phyloP scores from a whole-genome alignment of 2,888 invertebrate species.

The Harpagoxenus sublaevis region DNA sequence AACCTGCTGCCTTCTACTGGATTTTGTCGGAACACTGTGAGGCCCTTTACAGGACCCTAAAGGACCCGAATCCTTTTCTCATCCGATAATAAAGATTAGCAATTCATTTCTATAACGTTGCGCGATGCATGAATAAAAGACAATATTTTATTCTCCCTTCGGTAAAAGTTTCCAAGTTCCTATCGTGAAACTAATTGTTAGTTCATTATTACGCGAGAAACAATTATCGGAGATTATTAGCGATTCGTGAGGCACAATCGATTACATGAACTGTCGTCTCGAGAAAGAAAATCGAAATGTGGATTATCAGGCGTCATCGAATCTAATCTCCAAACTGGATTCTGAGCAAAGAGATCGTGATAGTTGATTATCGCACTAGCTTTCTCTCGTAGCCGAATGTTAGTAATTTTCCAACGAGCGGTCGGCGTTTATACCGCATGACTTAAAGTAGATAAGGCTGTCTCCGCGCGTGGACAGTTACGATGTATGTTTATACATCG shows the following conservation, averaged over 20 bases:
- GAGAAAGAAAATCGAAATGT: conserved; percentile 3
- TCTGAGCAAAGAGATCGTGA: conserved; percentile 19
- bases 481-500: conserved; percentile 22
- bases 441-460: conserved; percentile 34
- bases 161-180: neutral
- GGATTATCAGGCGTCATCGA: conserved; percentile 43
- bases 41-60: conserved; percentile 53
- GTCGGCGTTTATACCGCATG: conserved; percentile 2
- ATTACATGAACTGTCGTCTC: neutral
- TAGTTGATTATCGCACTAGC: conserved; percentile 56
- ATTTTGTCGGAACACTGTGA: conserved; percentile 69
- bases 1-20: conserved; percentile 82
- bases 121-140: neutral
- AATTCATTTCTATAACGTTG: neutral
- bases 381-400: conserved; percentile 58
- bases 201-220: neutral
- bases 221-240: neutral
- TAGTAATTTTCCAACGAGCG: conserved; percentile 69
- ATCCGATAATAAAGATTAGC: conserved; percentile 51
- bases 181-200: neutral
- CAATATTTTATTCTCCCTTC: neutral
- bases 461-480: neutral
- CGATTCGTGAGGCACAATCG: neutral
- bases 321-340: conserved; percentile 60
- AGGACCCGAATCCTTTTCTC: conserved; percentile 46